Evolutionary conservation across 2,888 invertebrate species (phyloP), one percentile per base, ranked within the genome.

Genomic region (Scaeva pyrastri): DNA sequence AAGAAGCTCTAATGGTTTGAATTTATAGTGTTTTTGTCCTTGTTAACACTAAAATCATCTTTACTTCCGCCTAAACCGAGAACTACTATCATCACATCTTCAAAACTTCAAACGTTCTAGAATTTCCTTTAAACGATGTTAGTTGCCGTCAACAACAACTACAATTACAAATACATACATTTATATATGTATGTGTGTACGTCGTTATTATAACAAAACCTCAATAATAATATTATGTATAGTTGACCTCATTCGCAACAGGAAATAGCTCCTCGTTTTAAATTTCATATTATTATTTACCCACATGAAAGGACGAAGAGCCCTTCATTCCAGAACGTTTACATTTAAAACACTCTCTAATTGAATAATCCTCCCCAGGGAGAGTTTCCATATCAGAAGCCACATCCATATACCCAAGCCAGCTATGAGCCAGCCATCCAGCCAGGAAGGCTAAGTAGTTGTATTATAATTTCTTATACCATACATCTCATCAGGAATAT

Each of bases 281-380:
- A 55, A 66, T 60, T 70, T 52, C 39, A 68, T 68, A 31, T 31
- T n/a, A n/a, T n/a, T n/a, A 68, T 52, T 68, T 52, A 14, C 50
- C 23, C 62, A 62, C 31, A 73, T 50, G n/a, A 55, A 19, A 64
- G 23, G 64, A 48, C 45, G 4, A 48, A 36, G 66, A 36, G 48
- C 48, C 39, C 48, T 72, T 62, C 82, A 82, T 76, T 71, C 71
- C 75, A 66, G 39, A 79, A 41, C 74, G 70, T 70, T 73, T 62
- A 78, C 72, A 73, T 77, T 83, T 66, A 60, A 77, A 78, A 83
- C 78, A 78, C 79, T 79, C 60, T 70, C 78, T 83, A 83, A 83
- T 83, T 83, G 83, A 83, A 83, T 83, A 78, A 79, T 70, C 68
- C 79, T 62, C 68, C 78, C 58, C 19, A 52, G 68, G 68, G 68